Evolutionary conservation across 2,113 vertebrate species (phyloP).

Genomic region (Pantherophis guttatus): DNA sequence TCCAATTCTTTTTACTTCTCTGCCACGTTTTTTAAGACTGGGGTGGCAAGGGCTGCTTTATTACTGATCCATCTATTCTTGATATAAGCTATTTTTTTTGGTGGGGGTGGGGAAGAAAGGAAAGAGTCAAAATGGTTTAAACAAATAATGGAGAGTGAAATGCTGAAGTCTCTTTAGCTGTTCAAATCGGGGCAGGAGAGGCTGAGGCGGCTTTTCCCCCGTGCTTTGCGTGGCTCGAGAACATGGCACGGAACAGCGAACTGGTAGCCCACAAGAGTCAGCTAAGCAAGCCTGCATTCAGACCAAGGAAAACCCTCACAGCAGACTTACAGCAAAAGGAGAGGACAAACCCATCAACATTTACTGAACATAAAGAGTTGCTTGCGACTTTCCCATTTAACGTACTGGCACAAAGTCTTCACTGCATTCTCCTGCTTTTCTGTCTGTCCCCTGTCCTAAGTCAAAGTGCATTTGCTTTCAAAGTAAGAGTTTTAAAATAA

Average conservation of each 20-base stretch:
- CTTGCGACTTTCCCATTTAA: background rate
- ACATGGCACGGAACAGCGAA: background rate
- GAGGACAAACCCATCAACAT: background rate
- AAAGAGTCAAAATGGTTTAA: background rate
- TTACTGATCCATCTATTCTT: background rate
- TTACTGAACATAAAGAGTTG: background rate
- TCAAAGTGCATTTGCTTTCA: conserved; percentile 52
- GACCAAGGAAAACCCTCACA: background rate
- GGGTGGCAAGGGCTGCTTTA: background rate
- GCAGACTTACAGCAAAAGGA: background rate
- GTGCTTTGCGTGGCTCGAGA: background rate
- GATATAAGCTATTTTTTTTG: background rate
- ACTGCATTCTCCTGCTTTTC: background rate
- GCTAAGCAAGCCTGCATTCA: background rate
- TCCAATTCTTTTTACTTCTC: background rate
- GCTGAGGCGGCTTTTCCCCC: background rate
- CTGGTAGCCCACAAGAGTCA: background rate
- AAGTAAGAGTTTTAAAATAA: background rate
- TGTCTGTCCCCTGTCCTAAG: background rate
- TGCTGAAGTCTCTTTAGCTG: background rate
- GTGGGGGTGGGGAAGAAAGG: too few species aligned
- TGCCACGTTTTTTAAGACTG: background rate
- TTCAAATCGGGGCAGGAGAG: background rate
- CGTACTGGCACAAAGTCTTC: background rate
- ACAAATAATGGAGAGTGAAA: background rate